These are phyloP conservation scores for Trinectes maculatus DNA, from an alignment of 2,113 vertebrate genomes.

Conservation along the genomic window DNA sequence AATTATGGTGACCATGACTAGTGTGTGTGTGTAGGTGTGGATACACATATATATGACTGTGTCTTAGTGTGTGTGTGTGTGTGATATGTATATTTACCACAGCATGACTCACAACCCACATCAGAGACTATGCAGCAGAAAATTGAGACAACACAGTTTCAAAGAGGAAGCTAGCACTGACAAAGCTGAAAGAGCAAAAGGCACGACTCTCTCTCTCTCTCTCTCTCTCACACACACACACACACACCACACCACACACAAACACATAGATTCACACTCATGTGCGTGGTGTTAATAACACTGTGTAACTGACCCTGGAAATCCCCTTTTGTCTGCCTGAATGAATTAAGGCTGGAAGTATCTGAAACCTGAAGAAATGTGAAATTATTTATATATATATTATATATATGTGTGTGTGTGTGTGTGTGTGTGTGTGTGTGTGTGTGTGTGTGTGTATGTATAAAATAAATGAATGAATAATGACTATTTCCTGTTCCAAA, in stretches of 20 bases:
- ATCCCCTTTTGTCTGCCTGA: conserved; percentile 64
- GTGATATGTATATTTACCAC: conserved; percentile 73
- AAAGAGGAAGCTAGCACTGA: conserved; percentile 77
- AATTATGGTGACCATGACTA: conserved; percentile 38
- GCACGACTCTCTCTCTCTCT: conserved; percentile 20
- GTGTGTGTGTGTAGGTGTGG: conserved; percentile 29
- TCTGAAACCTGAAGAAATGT: conserved; percentile 15
- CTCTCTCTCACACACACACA: not conserved
- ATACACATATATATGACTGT: conserved; percentile 25
- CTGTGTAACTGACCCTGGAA: conserved; percentile 51
- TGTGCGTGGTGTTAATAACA: conserved; percentile 10
- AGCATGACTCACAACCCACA: conserved; percentile 78
- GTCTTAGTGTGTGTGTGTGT: conserved; percentile 28
- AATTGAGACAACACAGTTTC: conserved; percentile 79
- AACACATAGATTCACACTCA: not conserved
- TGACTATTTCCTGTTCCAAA: too few species aligned
- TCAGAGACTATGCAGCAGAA: conserved; percentile 69
- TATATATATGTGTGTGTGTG: too few species aligned
- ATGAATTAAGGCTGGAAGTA: conserved; percentile 51
- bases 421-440: too few species aligned
- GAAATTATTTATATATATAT: not conserved
- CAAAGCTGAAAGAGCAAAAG: conserved; percentile 69
- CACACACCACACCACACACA: not conserved
- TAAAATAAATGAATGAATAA: too few species aligned
- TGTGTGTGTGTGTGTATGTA: too few species aligned